Conservation (phyloP, 2,888 invertebrate genomes). For the Tethea ocularis region DNA sequence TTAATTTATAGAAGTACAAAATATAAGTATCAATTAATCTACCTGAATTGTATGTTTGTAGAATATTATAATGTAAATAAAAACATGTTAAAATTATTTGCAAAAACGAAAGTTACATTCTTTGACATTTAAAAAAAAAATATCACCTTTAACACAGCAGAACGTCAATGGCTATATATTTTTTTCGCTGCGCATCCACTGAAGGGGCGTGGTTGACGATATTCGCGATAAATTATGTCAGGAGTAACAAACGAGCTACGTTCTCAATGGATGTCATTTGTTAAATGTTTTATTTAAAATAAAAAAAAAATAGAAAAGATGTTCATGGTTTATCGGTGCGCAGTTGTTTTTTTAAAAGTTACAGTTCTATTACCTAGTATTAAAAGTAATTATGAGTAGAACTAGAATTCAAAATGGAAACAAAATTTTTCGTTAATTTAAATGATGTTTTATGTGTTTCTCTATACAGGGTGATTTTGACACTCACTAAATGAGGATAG, state of each 20-base stretch:
- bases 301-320: constrained; percentile 21
- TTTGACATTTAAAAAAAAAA: neutral
- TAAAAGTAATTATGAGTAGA: neutral
- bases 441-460: too few relatives aligned
- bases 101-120: neutral
- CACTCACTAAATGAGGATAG: too few relatives aligned
- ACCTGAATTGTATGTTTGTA: too few relatives aligned
- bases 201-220: constrained; percentile 61
- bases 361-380: neutral
- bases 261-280: constrained; percentile 37
- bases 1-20: too few relatives aligned
- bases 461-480: too few relatives aligned
- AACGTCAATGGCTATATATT: constrained; percentile 40
- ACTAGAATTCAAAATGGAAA: too few relatives aligned
- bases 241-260: constrained; percentile 47
- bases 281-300: constrained; percentile 24
- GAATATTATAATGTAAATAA: neutral
- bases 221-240: constrained; percentile 67
- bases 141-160: constrained; percentile 1
- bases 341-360: constrained; percentile 1
- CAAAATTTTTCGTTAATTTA: too few relatives aligned
- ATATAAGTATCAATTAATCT: too few relatives aligned
- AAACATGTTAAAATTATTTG: neutral
- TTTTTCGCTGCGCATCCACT: constrained; percentile 35
- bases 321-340: neutral